Evolutionary conservation across 2,797 vertebrate species (phyloP).

Genomic region (Sebastes cheni): DNA sequence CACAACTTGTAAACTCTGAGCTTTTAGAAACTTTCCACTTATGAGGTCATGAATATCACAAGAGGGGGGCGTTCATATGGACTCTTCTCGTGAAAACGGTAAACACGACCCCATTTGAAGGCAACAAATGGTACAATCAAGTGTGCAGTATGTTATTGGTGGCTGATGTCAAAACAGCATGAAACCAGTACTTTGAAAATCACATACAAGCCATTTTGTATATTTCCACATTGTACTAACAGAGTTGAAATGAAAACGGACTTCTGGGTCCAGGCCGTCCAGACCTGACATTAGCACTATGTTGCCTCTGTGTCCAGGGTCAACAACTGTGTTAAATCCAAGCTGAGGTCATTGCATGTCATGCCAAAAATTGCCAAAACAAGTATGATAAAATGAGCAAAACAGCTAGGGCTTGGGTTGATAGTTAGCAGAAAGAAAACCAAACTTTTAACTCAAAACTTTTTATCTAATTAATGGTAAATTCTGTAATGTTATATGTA

Average conservation of each 20-base stretch:
- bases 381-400: not conserved
- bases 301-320: conserved; percentile 25
- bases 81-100: too few species aligned
- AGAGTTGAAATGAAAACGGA: conserved; percentile 21
- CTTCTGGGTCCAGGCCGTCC: not conserved
- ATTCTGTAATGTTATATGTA: not conserved
- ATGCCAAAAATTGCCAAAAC: not conserved
- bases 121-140: not conserved
- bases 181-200: conserved; percentile 26
- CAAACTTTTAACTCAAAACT: not conserved
- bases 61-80: too few species aligned
- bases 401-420: not conserved
- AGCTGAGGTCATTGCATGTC: not conserved
- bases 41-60: too few species aligned
- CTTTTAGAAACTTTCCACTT: too few species aligned
- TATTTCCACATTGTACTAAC: not conserved
- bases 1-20: too few species aligned
- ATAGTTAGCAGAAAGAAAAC: not conserved
- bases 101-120: too few species aligned
- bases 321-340: conserved; percentile 10
- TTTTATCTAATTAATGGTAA: not conserved
- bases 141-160: not conserved
- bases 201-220: not conserved
- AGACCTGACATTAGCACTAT: conserved; percentile 24
- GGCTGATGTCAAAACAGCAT: conserved; percentile 17